Evolutionary conservation across 2,888 invertebrate genomes (phyloP).

Genomic region (Cacoxenus indagator): DNA sequence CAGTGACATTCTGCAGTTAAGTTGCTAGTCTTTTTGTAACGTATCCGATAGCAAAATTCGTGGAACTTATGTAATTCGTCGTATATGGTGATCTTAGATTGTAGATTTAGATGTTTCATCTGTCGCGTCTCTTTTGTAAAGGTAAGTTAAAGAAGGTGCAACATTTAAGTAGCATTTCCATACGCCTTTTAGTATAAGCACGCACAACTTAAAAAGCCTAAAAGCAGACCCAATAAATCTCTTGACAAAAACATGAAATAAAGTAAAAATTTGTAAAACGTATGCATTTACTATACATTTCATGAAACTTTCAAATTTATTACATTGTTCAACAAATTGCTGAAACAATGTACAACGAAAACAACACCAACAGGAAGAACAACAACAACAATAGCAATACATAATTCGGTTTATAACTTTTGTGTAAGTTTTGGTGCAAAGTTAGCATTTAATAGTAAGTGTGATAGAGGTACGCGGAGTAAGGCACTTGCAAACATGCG

Average conservation of each 20-base stretch:
- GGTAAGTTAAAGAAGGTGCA: no score
- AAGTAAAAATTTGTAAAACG: background rate
- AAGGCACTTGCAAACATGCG: background rate
- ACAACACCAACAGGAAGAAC: background rate
- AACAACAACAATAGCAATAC: background rate
- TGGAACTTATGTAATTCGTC: no score
- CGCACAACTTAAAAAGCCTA: background rate
- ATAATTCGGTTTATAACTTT: background rate
- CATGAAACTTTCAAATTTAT: slow-evolving; percentile 34
- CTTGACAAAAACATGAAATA: background rate
- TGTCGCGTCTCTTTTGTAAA: no score
- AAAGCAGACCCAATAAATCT: slow-evolving; percentile 16
- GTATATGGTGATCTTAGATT: no score
- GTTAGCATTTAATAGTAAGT: background rate
- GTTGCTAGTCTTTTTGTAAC: no score
- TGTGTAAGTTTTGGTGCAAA: background rate
- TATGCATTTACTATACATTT: background rate
- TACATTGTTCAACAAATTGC: slow-evolving; percentile 32
- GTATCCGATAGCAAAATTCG: no score
- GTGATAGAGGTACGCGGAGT: background rate
- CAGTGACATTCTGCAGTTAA: no score
- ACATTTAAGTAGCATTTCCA: background rate
- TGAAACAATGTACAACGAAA: slow-evolving; percentile 27
- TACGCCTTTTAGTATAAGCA: background rate
- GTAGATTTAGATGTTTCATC: no score